phyloP scores from a whole-genome alignment of 2,888 invertebrate species.

The Patella ulyssiponensis region DNA sequence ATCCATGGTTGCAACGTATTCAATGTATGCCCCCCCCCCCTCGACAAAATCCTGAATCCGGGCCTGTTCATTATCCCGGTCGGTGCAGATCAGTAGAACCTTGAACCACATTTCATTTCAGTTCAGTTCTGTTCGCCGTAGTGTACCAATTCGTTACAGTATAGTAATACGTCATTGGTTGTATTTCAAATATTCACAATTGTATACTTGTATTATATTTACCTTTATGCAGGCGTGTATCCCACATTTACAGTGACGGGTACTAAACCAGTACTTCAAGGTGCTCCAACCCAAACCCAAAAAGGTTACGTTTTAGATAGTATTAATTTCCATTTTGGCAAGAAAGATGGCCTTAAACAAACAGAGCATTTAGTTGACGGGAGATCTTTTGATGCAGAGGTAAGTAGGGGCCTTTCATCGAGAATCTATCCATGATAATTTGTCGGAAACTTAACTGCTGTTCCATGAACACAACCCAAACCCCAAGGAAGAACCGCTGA shows the following conservation, averaged over 20 bases:
- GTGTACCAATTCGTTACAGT: no score
- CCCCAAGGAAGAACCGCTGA: not conserved
- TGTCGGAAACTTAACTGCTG: not conserved
- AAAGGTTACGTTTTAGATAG: not conserved
- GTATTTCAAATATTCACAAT: no score
- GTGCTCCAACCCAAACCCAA: not conserved
- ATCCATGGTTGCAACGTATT: no score
- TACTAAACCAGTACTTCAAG: not conserved
- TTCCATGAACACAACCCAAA: not conserved
- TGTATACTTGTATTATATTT: no score
- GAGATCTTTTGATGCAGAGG: not conserved
- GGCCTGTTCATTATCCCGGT: no score
- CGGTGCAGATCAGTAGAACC: no score
- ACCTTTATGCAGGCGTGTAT: not conserved
- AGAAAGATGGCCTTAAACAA: conserved; percentile 32
- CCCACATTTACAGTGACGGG: not conserved
- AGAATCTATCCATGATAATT: not conserved
- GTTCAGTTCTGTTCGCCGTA: no score
- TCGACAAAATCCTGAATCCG: no score
- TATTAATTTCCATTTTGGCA: conserved; percentile 24
- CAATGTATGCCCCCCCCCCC: no score
- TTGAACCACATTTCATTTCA: no score
- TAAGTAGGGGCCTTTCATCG: not conserved
- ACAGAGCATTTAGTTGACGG: not conserved
- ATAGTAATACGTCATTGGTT: no score